Evolutionary conservation across 2,113 vertebrate species (phyloP).

Genomic region (Podarcis muralis): DNA sequence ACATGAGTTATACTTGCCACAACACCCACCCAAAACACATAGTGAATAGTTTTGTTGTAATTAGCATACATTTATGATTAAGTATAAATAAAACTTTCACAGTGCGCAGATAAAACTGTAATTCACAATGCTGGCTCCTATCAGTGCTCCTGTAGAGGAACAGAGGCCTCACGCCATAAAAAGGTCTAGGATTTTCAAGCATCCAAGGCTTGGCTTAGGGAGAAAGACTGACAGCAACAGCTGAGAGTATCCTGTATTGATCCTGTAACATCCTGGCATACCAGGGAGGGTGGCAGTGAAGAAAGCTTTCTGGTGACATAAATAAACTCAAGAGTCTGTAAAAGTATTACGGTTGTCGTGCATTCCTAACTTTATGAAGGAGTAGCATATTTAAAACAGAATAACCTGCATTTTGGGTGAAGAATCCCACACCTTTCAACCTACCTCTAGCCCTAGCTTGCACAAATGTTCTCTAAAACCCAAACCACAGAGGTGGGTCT

Average conservation of each 20-base stretch:
- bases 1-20: not conserved
- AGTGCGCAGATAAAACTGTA: not conserved
- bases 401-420: not conserved
- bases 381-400: not conserved
- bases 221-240: conserved; percentile 80
- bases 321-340: conserved; percentile 47
- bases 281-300: conserved; percentile 51
- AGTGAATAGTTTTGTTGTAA: not conserved
- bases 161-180: conserved; percentile 73
- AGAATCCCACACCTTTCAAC: not conserved
- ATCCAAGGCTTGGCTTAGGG: conserved; percentile 75
- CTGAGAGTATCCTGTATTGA: conserved; percentile 76
- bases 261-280: conserved; percentile 70
- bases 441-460: not conserved
- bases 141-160: conserved; percentile 57
- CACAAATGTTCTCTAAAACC: not conserved
- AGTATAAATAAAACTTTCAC: conserved; percentile 17
- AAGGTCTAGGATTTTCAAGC: conserved; percentile 78
- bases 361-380: not conserved
- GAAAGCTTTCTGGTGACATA: conserved; percentile 54
- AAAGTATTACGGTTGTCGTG: not conserved
- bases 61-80: not conserved
- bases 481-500: not conserved
- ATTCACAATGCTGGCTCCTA: conserved; percentile 54
- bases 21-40: not conserved